These are phyloP conservation scores for Biston stratarius DNA, from an alignment of 2,888 invertebrate species.

Conservation along the genomic window DNA sequence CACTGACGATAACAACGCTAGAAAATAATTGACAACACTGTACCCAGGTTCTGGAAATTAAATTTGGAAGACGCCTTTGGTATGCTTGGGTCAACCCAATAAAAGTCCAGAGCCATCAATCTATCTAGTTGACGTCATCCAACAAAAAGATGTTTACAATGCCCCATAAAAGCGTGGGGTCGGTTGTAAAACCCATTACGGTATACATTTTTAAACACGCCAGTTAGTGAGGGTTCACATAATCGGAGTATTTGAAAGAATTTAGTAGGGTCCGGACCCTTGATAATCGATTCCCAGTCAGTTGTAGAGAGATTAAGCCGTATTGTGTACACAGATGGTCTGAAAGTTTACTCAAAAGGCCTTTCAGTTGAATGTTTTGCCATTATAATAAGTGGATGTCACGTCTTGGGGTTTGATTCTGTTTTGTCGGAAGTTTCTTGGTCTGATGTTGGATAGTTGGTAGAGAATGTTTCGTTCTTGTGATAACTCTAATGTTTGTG, in stretches of 20 bases:
- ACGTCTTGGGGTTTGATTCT: slow-evolving; percentile 16
- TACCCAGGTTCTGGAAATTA: background rate
- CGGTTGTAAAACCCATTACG: slow-evolving; percentile 38
- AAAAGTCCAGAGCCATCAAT: slow-evolving; percentile 20
- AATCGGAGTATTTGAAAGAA: slow-evolving; percentile 47
- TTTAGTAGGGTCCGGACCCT: slow-evolving; percentile 47
- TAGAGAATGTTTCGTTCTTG: background rate
- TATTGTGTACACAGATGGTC: slow-evolving; percentile 37
- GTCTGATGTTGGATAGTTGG: background rate
- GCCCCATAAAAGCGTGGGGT: slow-evolving; percentile 33
- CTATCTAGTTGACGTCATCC: slow-evolving; percentile 25
- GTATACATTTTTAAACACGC: slow-evolving; percentile 46
- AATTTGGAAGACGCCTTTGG: slow-evolving; percentile 4
- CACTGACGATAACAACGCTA: no score
- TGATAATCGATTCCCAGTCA: slow-evolving; percentile 51
- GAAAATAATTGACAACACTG: no score
- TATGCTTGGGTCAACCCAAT: slow-evolving; percentile 24
- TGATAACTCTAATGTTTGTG: background rate
- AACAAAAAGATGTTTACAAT: slow-evolving; percentile 32
- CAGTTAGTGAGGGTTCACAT: slow-evolving; percentile 43
- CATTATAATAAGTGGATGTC: slow-evolving; percentile 13
- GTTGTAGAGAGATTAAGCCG: slow-evolving; percentile 48
- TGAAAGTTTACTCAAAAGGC: slow-evolving; percentile 35
- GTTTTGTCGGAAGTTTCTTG: slow-evolving; percentile 15
- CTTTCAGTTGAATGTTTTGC: slow-evolving; percentile 30